phyloP scores from a whole-genome alignment of 2,888 invertebrate genomes.

The Sphinx pinastri region DNA sequence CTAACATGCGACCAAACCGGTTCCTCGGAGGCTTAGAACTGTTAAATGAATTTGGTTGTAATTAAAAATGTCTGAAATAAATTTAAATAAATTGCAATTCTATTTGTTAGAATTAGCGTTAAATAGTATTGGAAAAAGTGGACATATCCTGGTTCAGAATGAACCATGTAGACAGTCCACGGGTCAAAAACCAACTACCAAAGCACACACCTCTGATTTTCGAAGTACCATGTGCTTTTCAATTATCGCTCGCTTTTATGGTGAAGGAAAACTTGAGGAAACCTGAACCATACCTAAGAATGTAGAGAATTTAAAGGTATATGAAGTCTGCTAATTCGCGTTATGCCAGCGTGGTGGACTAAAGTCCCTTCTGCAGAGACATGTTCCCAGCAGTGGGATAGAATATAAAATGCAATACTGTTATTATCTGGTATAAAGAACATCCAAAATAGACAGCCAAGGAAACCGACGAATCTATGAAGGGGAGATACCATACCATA shows the following conservation, averaged over 20 bases:
- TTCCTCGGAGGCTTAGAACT: neutral
- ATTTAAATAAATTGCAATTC: neutral
- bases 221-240: neutral
- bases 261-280: neutral
- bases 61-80: neutral
- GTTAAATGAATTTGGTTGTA: neutral
- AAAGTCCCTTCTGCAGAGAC: too few relatives aligned
- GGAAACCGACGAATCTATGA: too few relatives aligned
- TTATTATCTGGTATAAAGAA: too few relatives aligned
- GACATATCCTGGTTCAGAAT: too few relatives aligned
- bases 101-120: neutral
- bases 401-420: too few relatives aligned
- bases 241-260: neutral
- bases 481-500: too few relatives aligned
- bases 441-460: too few relatives aligned
- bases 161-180: too few relatives aligned
- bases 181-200: neutral
- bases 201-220: neutral
- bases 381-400: too few relatives aligned
- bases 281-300: neutral
- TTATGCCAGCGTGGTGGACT: too few relatives aligned
- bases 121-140: neutral
- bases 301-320: neutral
- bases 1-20: constrained; percentile 9
- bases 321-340: neutral